A percentile compares a stretch with the other conserved stretches of the same genome.
Conservation (phyloP, 1,140 invertebrate species). For the Eumeta japonica region DNA sequence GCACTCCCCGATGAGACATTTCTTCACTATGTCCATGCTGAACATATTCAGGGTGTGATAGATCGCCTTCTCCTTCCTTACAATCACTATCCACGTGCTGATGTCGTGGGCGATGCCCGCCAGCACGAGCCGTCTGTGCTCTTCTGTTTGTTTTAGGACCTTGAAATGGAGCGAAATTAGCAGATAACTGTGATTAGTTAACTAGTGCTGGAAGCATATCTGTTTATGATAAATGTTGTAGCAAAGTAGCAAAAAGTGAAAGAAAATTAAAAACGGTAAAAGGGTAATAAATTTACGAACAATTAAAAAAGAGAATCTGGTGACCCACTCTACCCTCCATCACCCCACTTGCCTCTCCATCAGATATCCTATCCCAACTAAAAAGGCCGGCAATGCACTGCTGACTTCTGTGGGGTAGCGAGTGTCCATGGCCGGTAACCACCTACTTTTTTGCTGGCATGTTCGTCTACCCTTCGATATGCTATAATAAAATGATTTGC, state of each 20-base stretch:
- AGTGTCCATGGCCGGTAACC: too few relatives aligned
- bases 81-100: slow-evolving; percentile 87
- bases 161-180: too few relatives aligned
- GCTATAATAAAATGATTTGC: too few relatives aligned
- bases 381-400: too few relatives aligned
- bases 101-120: slow-evolving; percentile 84
- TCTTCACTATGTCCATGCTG: slow-evolving; percentile 80
- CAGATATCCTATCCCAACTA: too few relatives aligned
- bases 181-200: too few relatives aligned
- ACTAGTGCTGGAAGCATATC: too few relatives aligned
- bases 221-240: too few relatives aligned
- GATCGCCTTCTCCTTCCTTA: slow-evolving; percentile 81
- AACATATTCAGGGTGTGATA: slow-evolving; percentile 61
- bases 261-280: background rate
- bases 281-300: slow-evolving; percentile 5
- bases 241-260: background rate
- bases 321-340: background rate
- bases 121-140: slow-evolving; percentile 85
- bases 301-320: background rate
- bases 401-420: too few relatives aligned
- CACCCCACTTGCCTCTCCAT: too few relatives aligned
- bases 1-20: slow-evolving; percentile 88
- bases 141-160: slow-evolving; percentile 85
- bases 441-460: too few relatives aligned
- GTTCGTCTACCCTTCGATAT: too few relatives aligned